A percentile compares a stretch with the other conserved stretches of the same genome.
Evolutionary conservation across 2,113 vertebrate genomes (phyloP).

Genomic region (Catharus bicknelli): DNA sequence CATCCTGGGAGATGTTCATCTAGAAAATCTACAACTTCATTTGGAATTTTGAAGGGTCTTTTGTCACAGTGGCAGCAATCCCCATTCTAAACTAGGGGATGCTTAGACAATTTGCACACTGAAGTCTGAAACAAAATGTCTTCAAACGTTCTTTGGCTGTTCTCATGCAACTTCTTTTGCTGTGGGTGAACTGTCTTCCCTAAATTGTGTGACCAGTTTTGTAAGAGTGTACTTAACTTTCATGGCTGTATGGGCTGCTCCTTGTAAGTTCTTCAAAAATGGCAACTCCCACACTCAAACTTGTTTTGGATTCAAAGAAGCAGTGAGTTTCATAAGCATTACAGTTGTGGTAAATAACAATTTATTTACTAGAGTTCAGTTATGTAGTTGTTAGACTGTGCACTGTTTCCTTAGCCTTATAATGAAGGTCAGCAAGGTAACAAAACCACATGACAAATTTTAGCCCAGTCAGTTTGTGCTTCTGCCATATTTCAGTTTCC

Average conservation of each 20-base stretch:
- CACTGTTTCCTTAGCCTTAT: neutral
- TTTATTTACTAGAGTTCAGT: neutral
- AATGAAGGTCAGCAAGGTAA: neutral
- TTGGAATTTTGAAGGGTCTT: neutral
- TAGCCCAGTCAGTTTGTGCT: neutral
- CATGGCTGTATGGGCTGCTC: neutral
- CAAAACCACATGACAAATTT: neutral
- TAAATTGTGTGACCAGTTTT: neutral
- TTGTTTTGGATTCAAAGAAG: neutral
- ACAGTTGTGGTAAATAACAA: neutral
- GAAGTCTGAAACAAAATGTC: neutral
- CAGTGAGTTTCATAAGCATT: neutral
- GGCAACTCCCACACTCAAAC: neutral
- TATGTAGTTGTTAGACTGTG: neutral
- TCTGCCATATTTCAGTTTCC: neutral
- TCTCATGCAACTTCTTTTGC: neutral
- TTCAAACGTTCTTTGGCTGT: neutral
- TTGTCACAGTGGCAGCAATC: neutral
- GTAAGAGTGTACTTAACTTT: neutral
- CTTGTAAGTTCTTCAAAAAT: neutral
- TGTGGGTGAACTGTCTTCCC: neutral
- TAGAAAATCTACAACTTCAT: neutral
- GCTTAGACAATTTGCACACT: neutral
- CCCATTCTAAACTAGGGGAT: neutral
- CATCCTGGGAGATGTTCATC: neutral